Evolutionary conservation across 2,888 invertebrate genomes (phyloP), one percentile per base, ranked within the genome.

Genomic region (Phania funesta): DNA sequence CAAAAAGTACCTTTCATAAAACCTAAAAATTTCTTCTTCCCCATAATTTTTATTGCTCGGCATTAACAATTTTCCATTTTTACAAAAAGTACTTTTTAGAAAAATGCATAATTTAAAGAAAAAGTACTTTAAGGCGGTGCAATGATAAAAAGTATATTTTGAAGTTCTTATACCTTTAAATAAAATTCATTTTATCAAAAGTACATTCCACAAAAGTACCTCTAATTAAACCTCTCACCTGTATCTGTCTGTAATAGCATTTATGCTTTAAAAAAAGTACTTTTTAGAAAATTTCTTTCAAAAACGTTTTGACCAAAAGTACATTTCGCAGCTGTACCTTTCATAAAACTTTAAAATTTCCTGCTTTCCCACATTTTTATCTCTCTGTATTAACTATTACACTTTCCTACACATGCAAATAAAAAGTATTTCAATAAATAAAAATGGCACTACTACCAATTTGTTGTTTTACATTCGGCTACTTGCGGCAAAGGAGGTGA

Each of bases 401-500:
- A 46, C 18, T 13, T 18, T 9, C 11, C n/a, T 7, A n/a, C 32
- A 64, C 44, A 32, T 46, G 56, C 24, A 41, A 54, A 4, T n/a
- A 9, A 8, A 35, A 62, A 41, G 20, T 32, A 52, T 64, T 73
- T 64, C 7, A 16, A 62, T 73, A 64, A 52, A 64, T 62, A 32
- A 62, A 44, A 60, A 32, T 9, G 32, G 26, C 20, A 48, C 13
- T 13, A 64, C 16, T 56, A 20, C 2, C 16, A 16, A 41, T 52
- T 22, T 24, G 29, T 22, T 73, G 41, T 74, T 65, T 20, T 56
- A 35, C 35, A 56, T 35, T 35, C 1, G 26, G 9, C 11, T 3
- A 6, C 20, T 64, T 35, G 22, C 9, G 16, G 18, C 5, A 7
- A 13, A 16, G 26, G 13, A 13, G 32, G n/a, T 29, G 46, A 0